These are phyloP conservation scores for Enteromius argenteus DNA, from an alignment of 2,797 vertebrate genomes.

Conservation along the genomic window DNA sequence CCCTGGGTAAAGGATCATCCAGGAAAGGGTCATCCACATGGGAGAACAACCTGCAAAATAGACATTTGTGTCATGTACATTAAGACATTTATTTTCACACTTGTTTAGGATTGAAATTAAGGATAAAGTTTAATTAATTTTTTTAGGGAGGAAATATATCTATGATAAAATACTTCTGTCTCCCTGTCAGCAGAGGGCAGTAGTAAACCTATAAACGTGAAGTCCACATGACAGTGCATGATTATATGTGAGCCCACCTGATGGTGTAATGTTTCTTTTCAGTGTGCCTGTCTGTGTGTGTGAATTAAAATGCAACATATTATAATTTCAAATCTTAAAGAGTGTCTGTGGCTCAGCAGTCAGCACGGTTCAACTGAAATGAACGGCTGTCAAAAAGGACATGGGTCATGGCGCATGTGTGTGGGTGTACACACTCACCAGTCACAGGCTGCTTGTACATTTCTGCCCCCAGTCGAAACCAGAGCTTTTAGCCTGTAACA, in stretches of 20 bases:
- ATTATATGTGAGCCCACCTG: not conserved
- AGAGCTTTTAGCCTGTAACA: constrained; percentile 91
- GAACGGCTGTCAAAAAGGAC: constrained; percentile 15
- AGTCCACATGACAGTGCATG: not conserved
- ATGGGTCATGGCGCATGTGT: constrained; percentile 6
- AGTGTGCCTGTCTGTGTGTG: not conserved
- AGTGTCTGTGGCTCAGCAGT: not conserved
- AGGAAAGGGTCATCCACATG: constrained; percentile 96
- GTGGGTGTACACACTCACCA: constrained; percentile 83
- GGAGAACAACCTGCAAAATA: constrained; percentile 89
- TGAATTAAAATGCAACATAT: not conserved
- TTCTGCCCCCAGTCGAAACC: constrained; percentile 95
- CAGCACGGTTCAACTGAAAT: constrained; percentile 5
- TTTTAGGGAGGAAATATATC: not conserved
- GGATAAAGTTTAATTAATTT: not conserved
- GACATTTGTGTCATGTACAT: not conserved
- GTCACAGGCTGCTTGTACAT: constrained; percentile 97
- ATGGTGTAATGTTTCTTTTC: not conserved
- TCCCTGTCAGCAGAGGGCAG: constrained; percentile 72
- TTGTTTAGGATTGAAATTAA: not conserved
- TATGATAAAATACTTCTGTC: not conserved
- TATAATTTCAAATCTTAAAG: not conserved
- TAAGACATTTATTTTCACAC: not conserved
- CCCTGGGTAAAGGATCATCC: constrained; percentile 92
- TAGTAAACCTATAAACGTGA: constrained; percentile 10